Conservation (phyloP, 2,797 vertebrate genomes). For the Sus cebifrons region DNA sequence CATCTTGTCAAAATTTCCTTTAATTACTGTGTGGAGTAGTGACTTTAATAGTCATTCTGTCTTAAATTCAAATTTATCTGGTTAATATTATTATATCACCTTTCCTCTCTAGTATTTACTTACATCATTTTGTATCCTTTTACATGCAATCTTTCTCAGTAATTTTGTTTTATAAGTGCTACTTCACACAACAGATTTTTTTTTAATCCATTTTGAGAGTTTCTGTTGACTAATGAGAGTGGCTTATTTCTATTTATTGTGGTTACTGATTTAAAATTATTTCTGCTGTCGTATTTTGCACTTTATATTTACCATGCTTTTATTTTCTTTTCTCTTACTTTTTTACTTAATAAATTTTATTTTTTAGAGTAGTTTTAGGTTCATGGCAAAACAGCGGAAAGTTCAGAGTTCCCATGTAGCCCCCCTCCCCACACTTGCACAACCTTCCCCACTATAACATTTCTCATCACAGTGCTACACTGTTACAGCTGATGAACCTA, state of each 20-base stretch:
- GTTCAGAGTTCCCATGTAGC: not conserved
- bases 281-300: not conserved
- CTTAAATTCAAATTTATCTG: slow-evolving; percentile 9
- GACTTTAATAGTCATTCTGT: slow-evolving; percentile 25
- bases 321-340: not conserved
- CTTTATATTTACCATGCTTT: not conserved
- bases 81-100: not conserved
- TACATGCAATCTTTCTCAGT: not conserved
- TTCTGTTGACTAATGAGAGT: not conserved
- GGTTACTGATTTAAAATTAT: not conserved
- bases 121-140: not conserved
- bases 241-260: not conserved
- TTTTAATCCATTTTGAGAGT: not conserved
- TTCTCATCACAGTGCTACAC: not conserved
- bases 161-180: slow-evolving; percentile 12
- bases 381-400: not conserved
- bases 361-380: not conserved
- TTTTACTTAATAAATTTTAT: not conserved
- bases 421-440: not conserved
- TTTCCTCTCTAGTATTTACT: slow-evolving; percentile 38
- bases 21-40: not conserved
- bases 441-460: no score
- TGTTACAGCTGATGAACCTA: not conserved
- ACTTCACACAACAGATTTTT: not conserved
- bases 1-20: not conserved